These are phyloP conservation scores for Ptyas mucosa DNA, from an alignment of 2,113 vertebrate species.

Conservation along the genomic window DNA sequence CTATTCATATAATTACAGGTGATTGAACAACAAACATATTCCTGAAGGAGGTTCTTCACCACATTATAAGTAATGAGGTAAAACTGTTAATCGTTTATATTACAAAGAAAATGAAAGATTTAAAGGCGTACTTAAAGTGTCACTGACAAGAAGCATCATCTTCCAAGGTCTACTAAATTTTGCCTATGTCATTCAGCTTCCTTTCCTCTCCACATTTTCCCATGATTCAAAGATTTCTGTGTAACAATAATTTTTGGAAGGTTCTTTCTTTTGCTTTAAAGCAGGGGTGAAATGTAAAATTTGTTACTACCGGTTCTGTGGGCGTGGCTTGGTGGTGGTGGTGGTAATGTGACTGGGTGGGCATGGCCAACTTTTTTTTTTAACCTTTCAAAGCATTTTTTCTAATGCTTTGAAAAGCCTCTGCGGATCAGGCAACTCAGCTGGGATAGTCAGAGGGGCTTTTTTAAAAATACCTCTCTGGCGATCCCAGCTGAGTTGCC, in stretches of 20 bases:
- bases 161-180: not conserved
- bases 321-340: too few species aligned
- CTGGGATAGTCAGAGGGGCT: too few species aligned
- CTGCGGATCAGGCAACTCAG: too few species aligned
- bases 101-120: not conserved
- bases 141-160: not conserved
- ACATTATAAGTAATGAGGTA: conserved; percentile 15
- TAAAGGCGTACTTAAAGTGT: not conserved
- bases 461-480: too few species aligned
- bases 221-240: not conserved
- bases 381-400: too few species aligned
- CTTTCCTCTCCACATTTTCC: not conserved
- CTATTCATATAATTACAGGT: conserved; percentile 39
- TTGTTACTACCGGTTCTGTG: too few species aligned
- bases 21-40: conserved; percentile 28
- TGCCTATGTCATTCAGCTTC: fast-evolving
- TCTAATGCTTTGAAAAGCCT: too few species aligned
- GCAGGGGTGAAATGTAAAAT: too few species aligned
- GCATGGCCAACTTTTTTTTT: too few species aligned
- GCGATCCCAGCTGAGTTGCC: too few species aligned
- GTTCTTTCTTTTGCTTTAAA: not conserved
- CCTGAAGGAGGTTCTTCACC: not conserved
- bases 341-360: too few species aligned
- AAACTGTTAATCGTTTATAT: not conserved
- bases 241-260: not conserved